Conservation (phyloP, 2,797 vertebrate genomes). For the Eremophila alpestris region DNA sequence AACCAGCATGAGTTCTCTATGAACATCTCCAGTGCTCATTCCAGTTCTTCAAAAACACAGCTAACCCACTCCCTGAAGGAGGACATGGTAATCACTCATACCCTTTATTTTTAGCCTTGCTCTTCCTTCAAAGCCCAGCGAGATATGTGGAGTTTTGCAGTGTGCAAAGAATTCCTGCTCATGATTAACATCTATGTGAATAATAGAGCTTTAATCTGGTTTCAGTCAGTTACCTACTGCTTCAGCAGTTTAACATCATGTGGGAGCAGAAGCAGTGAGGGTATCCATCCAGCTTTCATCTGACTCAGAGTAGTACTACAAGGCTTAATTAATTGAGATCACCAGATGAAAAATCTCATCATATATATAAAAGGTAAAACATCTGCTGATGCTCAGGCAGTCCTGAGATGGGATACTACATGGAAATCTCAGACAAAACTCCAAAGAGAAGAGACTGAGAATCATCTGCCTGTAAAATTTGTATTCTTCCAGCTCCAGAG, state of each 20-base stretch:
- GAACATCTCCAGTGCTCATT: not conserved
- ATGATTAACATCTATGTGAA: slow-evolving; percentile 50
- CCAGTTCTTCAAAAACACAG: not conserved
- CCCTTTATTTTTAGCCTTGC: slow-evolving; percentile 53
- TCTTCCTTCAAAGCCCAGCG: slow-evolving; percentile 46
- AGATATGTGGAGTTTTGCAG: slow-evolving; percentile 20
- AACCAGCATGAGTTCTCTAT: not conserved
- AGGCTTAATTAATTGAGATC: slow-evolving; percentile 55
- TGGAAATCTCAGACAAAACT: not conserved
- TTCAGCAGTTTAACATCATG: slow-evolving; percentile 46
- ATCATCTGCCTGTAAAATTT: not conserved
- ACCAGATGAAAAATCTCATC: slow-evolving; percentile 28
- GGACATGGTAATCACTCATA: slow-evolving; percentile 25
- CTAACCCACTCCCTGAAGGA: slow-evolving; percentile 27
- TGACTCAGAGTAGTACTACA: slow-evolving; percentile 14
- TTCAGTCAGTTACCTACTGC: slow-evolving; percentile 55
- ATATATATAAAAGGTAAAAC: not conserved
- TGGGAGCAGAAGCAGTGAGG: slow-evolving; percentile 21
- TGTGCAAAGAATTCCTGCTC: slow-evolving; percentile 6
- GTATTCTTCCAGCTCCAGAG: not conserved
- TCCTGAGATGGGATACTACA: not conserved
- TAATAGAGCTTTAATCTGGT: slow-evolving; percentile 60
- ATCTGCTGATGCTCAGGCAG: not conserved
- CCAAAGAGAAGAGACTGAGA: not conserved
- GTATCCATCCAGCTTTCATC: slow-evolving; percentile 34